A percentile compares a stretch with the other conserved stretches of the same genome.
Conservation (phyloP, 2,888 invertebrate genomes). For the Azorinus chamasolen region DNA sequence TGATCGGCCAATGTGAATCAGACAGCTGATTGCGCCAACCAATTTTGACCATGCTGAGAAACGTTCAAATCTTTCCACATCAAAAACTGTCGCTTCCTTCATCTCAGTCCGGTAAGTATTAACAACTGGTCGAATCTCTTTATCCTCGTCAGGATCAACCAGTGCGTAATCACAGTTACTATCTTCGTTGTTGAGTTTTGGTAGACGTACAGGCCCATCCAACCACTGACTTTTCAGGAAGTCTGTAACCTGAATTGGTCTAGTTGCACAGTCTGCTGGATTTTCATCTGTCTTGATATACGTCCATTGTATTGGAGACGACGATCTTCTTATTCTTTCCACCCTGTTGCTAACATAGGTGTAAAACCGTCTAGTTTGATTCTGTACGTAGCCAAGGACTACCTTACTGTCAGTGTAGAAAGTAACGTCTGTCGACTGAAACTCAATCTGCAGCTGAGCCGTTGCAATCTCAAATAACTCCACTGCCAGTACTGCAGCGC, state of each 20-base stretch:
- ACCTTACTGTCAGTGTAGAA: constrained; percentile 49
- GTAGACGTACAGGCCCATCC: not conserved
- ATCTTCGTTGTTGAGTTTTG: not conserved
- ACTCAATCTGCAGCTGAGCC: constrained; percentile 15
- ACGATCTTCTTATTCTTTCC: constrained; percentile 29
- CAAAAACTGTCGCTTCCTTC: not conserved
- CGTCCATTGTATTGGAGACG: constrained; percentile 37
- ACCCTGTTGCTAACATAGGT: constrained; percentile 56
- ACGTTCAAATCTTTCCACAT: not conserved
- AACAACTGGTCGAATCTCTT: constrained; percentile 33
- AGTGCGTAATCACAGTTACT: constrained; percentile 5
- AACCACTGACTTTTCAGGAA: constrained; percentile 2
- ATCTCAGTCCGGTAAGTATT: not conserved
- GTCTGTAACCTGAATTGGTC: not conserved
- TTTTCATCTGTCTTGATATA: constrained; percentile 29
- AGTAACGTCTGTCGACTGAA: not conserved
- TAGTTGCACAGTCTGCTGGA: constrained; percentile 45
- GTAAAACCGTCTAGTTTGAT: constrained; percentile 46
- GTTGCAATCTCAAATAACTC: constrained; percentile 21
- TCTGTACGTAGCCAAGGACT: constrained; percentile 53
- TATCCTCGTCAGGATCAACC: constrained; percentile 32
- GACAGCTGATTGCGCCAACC: not conserved
- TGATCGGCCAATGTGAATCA: not conserved
- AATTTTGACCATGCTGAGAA: constrained; percentile 5
- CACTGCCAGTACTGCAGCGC: constrained; percentile 50